Evolutionary conservation across 2,797 vertebrate species (phyloP).

Genomic region (Arremon aurantiirostris): DNA sequence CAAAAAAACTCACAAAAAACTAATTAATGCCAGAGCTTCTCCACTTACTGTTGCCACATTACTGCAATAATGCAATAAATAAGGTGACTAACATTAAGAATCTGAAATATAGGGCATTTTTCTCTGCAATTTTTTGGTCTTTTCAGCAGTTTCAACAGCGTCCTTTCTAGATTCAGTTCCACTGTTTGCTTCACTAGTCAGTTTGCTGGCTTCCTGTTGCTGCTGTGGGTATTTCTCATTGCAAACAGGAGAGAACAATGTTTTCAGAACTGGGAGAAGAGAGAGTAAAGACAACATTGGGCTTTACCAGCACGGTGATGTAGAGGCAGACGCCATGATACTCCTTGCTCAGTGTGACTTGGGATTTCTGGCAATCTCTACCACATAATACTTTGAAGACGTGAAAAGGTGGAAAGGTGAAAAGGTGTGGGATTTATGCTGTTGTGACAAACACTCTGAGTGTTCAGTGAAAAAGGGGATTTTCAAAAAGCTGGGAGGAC

Average conservation of each 20-base stretch:
- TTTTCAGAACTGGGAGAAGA: conserved; percentile 21
- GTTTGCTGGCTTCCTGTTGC: conserved; percentile 32
- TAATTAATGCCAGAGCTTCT: background rate
- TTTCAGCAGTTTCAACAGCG: background rate
- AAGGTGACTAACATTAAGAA: background rate
- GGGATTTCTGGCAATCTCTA: background rate
- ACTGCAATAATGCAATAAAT: background rate
- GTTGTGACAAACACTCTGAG: fast-evolving
- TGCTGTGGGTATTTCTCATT: background rate
- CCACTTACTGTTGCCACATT: background rate
- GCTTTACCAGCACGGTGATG: background rate
- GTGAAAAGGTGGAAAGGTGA: background rate
- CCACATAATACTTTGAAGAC: background rate
- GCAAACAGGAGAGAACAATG: background rate
- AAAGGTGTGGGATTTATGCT: background rate
- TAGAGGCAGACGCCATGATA: background rate
- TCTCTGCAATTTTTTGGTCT: background rate
- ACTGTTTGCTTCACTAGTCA: background rate
- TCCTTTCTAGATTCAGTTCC: conserved; percentile 11
- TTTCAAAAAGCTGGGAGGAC: background rate
- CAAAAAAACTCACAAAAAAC: background rate
- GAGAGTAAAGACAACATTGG: background rate
- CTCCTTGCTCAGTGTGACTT: background rate
- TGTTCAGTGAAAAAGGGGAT: fast-evolving
- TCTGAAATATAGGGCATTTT: background rate